phyloP scores from a whole-genome alignment of 1,140 invertebrate genomes.

The Trichomalopsis sarcophagae region DNA sequence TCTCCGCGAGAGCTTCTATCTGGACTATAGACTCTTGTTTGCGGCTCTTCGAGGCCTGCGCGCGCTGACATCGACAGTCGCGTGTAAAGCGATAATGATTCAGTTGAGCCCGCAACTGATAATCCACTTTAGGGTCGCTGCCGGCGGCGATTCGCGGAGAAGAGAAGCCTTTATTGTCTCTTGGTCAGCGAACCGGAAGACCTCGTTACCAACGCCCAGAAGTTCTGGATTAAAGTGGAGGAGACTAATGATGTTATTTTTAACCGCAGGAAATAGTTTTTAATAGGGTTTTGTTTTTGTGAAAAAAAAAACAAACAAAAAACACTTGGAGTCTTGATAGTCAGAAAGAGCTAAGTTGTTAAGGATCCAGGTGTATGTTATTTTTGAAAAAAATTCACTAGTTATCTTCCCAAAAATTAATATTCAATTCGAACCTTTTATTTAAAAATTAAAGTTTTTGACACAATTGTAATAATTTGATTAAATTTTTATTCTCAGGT shows the following conservation, averaged over 20 bases:
- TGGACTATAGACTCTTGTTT: not conserved
- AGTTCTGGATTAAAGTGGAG: not conserved
- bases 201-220: not conserved
- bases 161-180: constrained; percentile 10
- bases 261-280: too few species aligned
- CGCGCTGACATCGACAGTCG: constrained; percentile 8
- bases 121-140: constrained; percentile 2
- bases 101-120: not conserved
- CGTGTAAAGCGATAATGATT: not conserved
- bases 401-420: too few species aligned
- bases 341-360: too few species aligned
- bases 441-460: too few species aligned
- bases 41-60: not conserved
- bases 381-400: too few species aligned
- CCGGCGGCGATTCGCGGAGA: not conserved
- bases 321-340: too few species aligned
- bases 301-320: too few species aligned
- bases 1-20: not conserved
- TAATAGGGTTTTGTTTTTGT: too few species aligned
- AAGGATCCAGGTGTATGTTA: too few species aligned
- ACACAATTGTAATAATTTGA: too few species aligned
- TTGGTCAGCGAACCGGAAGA: not conserved
- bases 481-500: too few species aligned
- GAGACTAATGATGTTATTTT: not conserved
- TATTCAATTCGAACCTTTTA: too few species aligned